Evolutionary conservation across 2,797 vertebrate genomes (phyloP).

Genomic region (Brotogeris chrysoptera): DNA sequence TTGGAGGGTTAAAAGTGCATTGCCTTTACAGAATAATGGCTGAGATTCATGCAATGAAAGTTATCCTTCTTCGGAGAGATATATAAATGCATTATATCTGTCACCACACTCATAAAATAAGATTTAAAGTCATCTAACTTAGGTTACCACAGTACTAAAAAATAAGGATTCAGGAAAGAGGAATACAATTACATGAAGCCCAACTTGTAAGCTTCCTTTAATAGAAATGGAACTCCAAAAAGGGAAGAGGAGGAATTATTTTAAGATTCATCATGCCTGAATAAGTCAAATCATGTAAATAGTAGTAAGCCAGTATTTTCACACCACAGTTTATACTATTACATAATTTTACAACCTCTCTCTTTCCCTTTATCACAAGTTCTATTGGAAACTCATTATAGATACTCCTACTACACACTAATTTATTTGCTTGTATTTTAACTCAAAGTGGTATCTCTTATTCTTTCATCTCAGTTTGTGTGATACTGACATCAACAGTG

Average conservation of each 20-base stretch:
- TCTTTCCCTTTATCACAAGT: constrained; percentile 51
- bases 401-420: not conserved
- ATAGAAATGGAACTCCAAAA: not conserved
- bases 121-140: not conserved
- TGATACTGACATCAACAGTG: not conserved
- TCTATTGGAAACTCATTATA: constrained; percentile 4
- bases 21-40: not conserved
- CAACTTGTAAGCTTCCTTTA: not conserved
- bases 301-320: not conserved
- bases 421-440: not conserved
- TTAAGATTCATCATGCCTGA: not conserved
- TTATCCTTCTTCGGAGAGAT: not conserved
- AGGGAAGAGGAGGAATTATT: not conserved
- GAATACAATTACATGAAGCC: not conserved
- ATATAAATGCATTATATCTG: not conserved
- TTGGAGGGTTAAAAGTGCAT: not conserved
- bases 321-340: not conserved
- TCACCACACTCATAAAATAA: not conserved
- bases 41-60: not conserved
- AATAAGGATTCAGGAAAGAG: not conserved
- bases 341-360: constrained; percentile 20
- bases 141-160: not conserved
- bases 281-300: constrained; percentile 21
- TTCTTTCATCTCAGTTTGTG: not conserved
- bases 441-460: not conserved